phyloP scores from a whole-genome alignment of 2,888 invertebrate genomes.

The Agonopterix subpropinquella region DNA sequence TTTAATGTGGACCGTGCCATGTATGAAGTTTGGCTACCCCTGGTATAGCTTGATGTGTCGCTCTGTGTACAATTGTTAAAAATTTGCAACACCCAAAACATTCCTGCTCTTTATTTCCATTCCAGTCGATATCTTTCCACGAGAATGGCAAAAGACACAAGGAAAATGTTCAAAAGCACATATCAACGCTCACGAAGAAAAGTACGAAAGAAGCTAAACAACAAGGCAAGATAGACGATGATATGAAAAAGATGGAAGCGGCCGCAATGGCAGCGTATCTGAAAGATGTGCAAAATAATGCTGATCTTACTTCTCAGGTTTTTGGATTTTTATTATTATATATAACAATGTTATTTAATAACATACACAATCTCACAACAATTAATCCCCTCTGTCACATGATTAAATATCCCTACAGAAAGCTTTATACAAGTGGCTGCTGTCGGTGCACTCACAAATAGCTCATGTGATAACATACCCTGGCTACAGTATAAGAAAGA shows the following conservation, averaged over 20 bases:
- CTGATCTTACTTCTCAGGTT: constrained; percentile 78
- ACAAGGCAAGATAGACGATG: constrained; percentile 84
- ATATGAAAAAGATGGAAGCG: constrained; percentile 92
- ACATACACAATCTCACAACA: too few relatives aligned
- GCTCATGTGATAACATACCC: too few relatives aligned
- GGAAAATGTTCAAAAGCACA: constrained; percentile 90
- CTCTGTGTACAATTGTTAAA: too few relatives aligned
- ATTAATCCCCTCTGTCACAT: too few relatives aligned
- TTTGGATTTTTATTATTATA: background rate
- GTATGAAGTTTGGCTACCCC: too few relatives aligned
- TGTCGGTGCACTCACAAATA: too few relatives aligned
- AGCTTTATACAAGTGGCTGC: too few relatives aligned
- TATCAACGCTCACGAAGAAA: constrained; percentile 89
- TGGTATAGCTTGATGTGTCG: too few relatives aligned
- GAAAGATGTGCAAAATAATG: constrained; percentile 85
- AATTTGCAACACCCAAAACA: background rate
- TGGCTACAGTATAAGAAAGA: too few relatives aligned
- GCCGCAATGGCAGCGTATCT: constrained; percentile 92
- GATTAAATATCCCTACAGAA: too few relatives aligned
- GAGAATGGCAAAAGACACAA: constrained; percentile 95
- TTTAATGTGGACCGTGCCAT: too few relatives aligned
- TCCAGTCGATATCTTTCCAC: constrained; percentile 94
- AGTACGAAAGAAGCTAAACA: constrained; percentile 88
- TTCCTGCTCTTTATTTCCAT: constrained; percentile 14
- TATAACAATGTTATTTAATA: too few relatives aligned